Conservation (phyloP, 2,797 vertebrate species). For the Spinus olivaceus region DNA sequence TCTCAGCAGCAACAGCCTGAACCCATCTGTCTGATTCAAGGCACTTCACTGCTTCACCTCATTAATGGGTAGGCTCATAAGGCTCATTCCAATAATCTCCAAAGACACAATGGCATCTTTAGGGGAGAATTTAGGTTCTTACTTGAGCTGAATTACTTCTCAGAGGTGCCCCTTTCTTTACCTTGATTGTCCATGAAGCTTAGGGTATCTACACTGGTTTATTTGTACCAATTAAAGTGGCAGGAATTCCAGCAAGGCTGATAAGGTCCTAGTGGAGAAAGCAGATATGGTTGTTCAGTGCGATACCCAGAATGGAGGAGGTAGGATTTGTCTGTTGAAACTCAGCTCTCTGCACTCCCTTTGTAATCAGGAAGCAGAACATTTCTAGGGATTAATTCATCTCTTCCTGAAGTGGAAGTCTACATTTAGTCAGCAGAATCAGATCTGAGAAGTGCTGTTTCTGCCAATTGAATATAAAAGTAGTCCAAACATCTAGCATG, state of each 20-base stretch:
- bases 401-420: constrained; percentile 18
- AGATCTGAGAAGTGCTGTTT: constrained; percentile 1
- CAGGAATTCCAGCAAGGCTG: neutral
- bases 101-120: neutral
- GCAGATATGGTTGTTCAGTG: neutral
- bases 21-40: neutral
- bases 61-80: neutral
- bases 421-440: constrained; percentile 36
- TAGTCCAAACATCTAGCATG: neutral
- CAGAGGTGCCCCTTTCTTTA: neutral
- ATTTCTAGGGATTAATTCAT: constrained; percentile 2
- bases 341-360: neutral
- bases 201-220: neutral
- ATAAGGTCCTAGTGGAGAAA: neutral
- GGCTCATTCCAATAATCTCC: neutral
- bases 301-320: neutral
- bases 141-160: neutral
- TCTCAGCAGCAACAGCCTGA: neutral
- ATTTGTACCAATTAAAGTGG: neutral
- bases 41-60: neutral
- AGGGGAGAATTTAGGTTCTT: neutral
- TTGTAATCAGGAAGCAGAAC: constrained; percentile 8
- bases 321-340: neutral
- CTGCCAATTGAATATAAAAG: constrained; percentile 5
- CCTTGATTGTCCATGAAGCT: neutral